phyloP scores from a whole-genome alignment of 2,888 invertebrate species.

The Periphyllus acericola region DNA sequence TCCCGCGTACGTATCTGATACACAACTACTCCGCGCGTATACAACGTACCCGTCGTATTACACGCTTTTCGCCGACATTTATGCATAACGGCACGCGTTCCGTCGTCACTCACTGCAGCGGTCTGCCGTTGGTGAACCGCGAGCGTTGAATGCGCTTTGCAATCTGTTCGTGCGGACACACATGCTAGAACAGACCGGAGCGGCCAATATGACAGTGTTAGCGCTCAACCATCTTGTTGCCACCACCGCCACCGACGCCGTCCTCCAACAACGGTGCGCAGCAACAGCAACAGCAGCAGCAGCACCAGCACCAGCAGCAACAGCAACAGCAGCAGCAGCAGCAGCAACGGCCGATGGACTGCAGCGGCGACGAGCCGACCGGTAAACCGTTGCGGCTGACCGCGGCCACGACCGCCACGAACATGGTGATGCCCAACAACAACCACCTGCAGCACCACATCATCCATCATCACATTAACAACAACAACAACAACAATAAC shows the following conservation, averaged over 20 bases:
- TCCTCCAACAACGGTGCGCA: conserved; percentile 53
- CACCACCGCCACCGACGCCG: conserved; percentile 62
- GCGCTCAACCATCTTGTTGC: conserved; percentile 63
- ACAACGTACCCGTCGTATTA: too few species aligned
- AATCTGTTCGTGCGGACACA: conserved; percentile 59
- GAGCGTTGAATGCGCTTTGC: conserved; percentile 54
- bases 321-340: conserved; percentile 29
- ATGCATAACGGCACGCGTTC: too few species aligned
- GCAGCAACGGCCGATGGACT: conserved; percentile 6
- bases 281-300: conserved; percentile 46
- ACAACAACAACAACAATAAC: conserved; percentile 25
- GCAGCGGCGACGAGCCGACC: not conserved
- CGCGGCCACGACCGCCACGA: not conserved
- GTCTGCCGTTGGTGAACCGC: conserved; percentile 7
- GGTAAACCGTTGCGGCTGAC: not conserved
- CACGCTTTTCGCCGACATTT: too few species aligned
- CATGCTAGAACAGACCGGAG: conserved; percentile 64
- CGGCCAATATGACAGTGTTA: conserved; percentile 65
- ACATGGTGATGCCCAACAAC: not conserved
- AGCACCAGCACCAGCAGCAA: not conserved
- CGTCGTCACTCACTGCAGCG: not conserved
- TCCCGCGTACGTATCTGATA: too few species aligned
- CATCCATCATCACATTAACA: conserved; percentile 66
- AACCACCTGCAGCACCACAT: too few species aligned
- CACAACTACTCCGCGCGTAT: too few species aligned